A percentile compares a stretch with the other conserved stretches of the same genome.
Conservation (phyloP, 2,888 invertebrate genomes). For the Malthinus seriepunctatus region DNA sequence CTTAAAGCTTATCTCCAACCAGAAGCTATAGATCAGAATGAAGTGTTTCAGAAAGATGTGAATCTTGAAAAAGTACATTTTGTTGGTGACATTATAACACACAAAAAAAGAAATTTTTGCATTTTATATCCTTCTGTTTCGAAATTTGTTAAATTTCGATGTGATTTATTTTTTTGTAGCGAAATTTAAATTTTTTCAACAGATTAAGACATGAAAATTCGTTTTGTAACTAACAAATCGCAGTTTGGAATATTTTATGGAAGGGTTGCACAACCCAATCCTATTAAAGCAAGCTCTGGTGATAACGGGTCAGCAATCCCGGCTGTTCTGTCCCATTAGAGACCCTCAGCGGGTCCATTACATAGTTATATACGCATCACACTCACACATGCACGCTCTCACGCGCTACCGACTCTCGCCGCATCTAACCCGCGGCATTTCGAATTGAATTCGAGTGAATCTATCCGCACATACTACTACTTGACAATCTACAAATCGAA, state of each 20-base stretch:
- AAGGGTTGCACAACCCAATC: constrained; percentile 43
- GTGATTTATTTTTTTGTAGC: not conserved
- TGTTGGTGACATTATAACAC: not conserved
- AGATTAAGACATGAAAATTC: constrained; percentile 47
- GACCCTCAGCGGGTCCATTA: constrained; percentile 45
- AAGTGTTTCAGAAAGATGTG: constrained; percentile 6
- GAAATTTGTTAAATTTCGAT: not conserved
- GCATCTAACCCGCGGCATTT: constrained; percentile 27
- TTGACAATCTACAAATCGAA: constrained; percentile 38
- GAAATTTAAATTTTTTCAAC: constrained; percentile 24
- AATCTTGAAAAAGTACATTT: constrained; percentile 9
- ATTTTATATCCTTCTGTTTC: not conserved
- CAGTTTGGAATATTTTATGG: constrained; percentile 46
- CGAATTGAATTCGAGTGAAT: constrained; percentile 38
- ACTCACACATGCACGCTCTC: constrained; percentile 24
- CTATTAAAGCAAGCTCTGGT: constrained; percentile 46
- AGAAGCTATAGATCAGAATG: constrained; percentile 2
- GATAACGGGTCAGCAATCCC: constrained; percentile 51
- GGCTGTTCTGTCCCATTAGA: constrained; percentile 47
- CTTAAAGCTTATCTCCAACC: constrained; percentile 8
- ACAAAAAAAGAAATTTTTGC: not conserved
- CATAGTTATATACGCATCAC: constrained; percentile 29
- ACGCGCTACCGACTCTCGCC: constrained; percentile 24
- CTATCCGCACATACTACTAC: constrained; percentile 33
- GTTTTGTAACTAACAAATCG: constrained; percentile 44